Base-by-base conservation (phyloP, 2,888 invertebrate genomes). In the Fragum whitleyi region DNA sequence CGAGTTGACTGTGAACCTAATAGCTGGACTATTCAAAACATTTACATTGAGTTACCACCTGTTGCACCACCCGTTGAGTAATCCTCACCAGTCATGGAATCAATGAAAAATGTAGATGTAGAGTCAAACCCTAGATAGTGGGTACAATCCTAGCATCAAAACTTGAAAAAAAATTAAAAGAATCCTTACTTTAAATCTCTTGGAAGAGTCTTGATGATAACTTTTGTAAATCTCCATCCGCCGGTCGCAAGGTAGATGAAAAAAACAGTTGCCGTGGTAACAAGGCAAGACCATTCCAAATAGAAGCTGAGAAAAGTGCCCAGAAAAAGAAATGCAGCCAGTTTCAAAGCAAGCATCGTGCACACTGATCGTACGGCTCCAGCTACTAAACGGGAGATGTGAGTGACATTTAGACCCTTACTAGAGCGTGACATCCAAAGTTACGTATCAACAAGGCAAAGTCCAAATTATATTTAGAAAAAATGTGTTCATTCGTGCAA, bases 131-230 rank as follows among this genome's bases (percentile, higher is more conserved):
- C n/a, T n/a, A n/a, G n/a, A n/a, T n/a, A n/a, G n/a, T n/a, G n/a
- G n/a, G n/a, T n/a, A n/a, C n/a, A n/a, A n/a, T n/a, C n/a, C n/a
- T n/a, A n/a, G n/a, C n/a, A n/a, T n/a, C n/a, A n/a, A n/a, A n/a
- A n/a, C n/a, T n/a, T n/a, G n/a, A n/a, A n/a, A n/a, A n/a, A n/a
- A n/a, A n/a, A n/a, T n/a, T n/a, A n/a, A n/a, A n/a, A n/a, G n/a
- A n/a, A n/a, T n/a, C n/a, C 65, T 42, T 86, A 92, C 92, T 89
- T 88, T 9, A 88, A 21, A 79, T 93, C 93, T 80, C 93, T 86
- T 7, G 87, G 88, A 6, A 90, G 53, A 0, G 93, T 92, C 62
- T 87, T 87, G 21, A 87, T 72, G 7, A 92, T 88, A 21, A 92
- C 87, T 81, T 85, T 89, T 23, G 88, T 81, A 77, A 90, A 93